Base-by-base conservation (phyloP, 1,140 invertebrate genomes). In the Magallana angulata region DNA sequence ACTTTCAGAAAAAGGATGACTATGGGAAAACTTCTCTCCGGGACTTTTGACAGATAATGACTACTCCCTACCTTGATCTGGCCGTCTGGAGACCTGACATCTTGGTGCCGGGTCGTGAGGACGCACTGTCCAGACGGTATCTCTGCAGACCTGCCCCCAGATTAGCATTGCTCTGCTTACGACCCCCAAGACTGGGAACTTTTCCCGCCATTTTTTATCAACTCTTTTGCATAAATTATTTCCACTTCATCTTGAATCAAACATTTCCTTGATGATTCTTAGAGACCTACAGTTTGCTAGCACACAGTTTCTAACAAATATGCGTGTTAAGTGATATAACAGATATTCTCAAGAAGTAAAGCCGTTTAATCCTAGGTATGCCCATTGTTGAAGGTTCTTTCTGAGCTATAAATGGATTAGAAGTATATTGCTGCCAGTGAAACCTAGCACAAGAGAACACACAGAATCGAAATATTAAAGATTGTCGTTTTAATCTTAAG, bases 91-190 rank as follows among this genome's bases (percentile, higher is more conserved):
- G 57, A 16, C 57, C 56, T 11, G 81, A 82, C 56, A 82, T 57
- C 18, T 82, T 82, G 57, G 81, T 57, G 8, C 81, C 81, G 14
- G 81, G 56, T 11, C 81, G 81, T 9, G 81, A 82, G 81, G 56
- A 57, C 18, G 81, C 56, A 56, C 81, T 82, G 48, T 82, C 81
- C 57, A 82, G 16, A 2, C 81, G 48, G 57, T 82, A 82, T 14
- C 57, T 56, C 56, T 82, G 81, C 1, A 82, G 3, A 64, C 62
- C 18, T 36, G 36, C 36, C 36, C 36, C 36, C 1, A 36, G 68
- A 71, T 71, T 71, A 14, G 81, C 81, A 56, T 57, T 82, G 36
- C 81, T 82, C 48, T 82, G 81, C 36, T 82, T 82, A 11, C 68
- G 68, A 71, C 68, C 68, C 24, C 68, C 68, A 71, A 71, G 68